Base-by-base conservation (phyloP, 2,888 invertebrate species). In the Reticulitermes lucifugus region DNA sequence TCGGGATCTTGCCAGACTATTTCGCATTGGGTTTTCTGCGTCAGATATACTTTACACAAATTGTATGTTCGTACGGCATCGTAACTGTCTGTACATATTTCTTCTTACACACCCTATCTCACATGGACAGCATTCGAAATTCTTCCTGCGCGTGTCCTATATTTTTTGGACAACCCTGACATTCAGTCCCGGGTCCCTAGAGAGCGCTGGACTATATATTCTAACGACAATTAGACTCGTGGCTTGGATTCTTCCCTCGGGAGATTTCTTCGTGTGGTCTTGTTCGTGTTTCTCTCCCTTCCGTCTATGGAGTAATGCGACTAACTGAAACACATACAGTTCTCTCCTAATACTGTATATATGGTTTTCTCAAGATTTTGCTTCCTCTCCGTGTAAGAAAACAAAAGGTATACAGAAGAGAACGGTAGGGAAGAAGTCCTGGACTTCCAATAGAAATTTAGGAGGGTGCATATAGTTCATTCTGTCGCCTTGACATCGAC, bases 191-290 rank as follows among this genome's bases (percentile, higher is more conserved):
- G 18, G 25, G 41, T 77, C 77, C 51, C 77, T 46, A 46, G 77
- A 75, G 75, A 77, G 77, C 46, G 77, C 46, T 77, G 77, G 77
- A 77, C 77, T 77, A 77, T 77, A 77, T 77, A 81, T 81, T 81
- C 65, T 81, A 81, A 70, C 81, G 81, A 81, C 81, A 81, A 81
- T 81, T 81, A 81, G 65, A 81, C 70, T 81, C 46, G 43, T 70
- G 70, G 81, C 81, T 81, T 70, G 65, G 70, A 81, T 81, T 60
- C n/a, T 81, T 65, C 81, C 81, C 81, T n/a, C 60, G 81, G 70
- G 81, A 81, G 43, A 77, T 77, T 77, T 77, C 75, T 77, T 46
- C 77, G 46, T 77, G 43, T 77, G 77, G 65, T 25, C 65, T 65
- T 65, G n/a, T 65, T 25, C 25, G 25, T 65, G 65, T 65, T 12